These are phyloP conservation scores for Dryococelus australis DNA, from an alignment of 2,888 invertebrate species.

Conservation along the genomic window DNA sequence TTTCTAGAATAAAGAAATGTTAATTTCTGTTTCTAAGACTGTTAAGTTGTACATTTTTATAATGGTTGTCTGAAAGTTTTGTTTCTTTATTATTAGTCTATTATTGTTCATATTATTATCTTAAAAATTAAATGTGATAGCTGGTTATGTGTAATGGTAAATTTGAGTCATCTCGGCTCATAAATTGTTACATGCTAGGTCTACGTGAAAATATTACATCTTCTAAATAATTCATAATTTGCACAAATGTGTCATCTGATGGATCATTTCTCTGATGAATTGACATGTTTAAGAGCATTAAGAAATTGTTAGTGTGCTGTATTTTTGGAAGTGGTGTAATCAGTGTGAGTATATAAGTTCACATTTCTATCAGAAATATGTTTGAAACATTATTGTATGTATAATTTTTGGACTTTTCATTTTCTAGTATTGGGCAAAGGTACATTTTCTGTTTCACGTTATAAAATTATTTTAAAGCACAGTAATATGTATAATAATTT, in stretches of 20 bases:
- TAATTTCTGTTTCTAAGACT: conserved; percentile 47
- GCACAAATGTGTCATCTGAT: not conserved
- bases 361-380: not conserved
- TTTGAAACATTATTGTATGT: not conserved
- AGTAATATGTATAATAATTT: not conserved
- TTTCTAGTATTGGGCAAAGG: not conserved
- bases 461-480: not conserved
- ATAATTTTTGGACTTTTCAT: not conserved
- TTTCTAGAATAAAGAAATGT: conserved; percentile 41
- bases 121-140: conserved; percentile 39
- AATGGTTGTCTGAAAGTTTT: conserved; percentile 38
- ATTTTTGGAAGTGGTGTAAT: not conserved
- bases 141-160: conserved; percentile 16
- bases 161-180: not conserved
- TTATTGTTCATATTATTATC: conserved; percentile 30
- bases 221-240: not conserved
- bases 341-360: not conserved
- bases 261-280: not conserved
- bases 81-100: conserved; percentile 38
- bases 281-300: not conserved
- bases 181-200: not conserved
- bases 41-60: conserved; percentile 46
- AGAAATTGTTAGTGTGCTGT: not conserved
- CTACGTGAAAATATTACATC: not conserved
- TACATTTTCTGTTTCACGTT: not conserved